A percentile compares a stretch with the other conserved stretches of the same genome.
Evolutionary conservation across 53 echinoderm and acorn worm species (phyloP).

Genomic region (Hippasteria phrygiana): DNA sequence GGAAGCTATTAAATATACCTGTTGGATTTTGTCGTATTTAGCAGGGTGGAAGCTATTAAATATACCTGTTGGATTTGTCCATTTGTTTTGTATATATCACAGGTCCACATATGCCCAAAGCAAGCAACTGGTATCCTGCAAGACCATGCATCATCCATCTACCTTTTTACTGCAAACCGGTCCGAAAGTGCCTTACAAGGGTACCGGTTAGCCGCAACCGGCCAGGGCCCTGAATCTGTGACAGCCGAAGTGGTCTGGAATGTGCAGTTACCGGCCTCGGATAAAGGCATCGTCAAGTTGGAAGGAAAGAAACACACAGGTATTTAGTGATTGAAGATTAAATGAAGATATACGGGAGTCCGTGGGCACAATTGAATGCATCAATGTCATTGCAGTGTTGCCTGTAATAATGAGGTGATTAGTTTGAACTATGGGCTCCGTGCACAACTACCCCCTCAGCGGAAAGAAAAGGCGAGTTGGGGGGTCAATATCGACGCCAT

Average conservation of each 20-base stretch:
- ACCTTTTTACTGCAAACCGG: constrained; percentile 86
- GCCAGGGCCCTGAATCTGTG: constrained; percentile 20
- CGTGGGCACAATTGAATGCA: too few relatives aligned
- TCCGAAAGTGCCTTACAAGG: constrained; percentile 71
- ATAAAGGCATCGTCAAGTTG: constrained; percentile 82
- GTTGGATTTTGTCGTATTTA: too few relatives aligned
- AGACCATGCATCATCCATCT: constrained; percentile 69
- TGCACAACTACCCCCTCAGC: neutral
- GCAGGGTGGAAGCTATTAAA: too few relatives aligned
- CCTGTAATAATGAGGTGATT: too few relatives aligned
- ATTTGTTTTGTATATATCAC: neutral
- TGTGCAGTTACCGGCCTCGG: constrained; percentile 82
- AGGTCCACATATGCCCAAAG: constrained; percentile 85
- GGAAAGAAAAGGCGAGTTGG: neutral
- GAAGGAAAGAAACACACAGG: constrained; percentile 77
- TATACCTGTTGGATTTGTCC: neutral
- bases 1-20: too few relatives aligned
- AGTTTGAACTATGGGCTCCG: too few relatives aligned
- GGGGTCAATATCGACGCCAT: neutral
- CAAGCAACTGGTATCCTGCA: constrained; percentile 54
- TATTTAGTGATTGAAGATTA: constrained; percentile 21
- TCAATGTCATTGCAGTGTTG: too few relatives aligned
- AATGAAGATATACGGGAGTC: too few relatives aligned
- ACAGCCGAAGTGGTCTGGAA: constrained; percentile 85
- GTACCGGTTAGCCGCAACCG: constrained; percentile 61